These are phyloP conservation scores for Enteromius treurensis DNA, from an alignment of 2,797 vertebrate species.

Conservation along the genomic window DNA sequence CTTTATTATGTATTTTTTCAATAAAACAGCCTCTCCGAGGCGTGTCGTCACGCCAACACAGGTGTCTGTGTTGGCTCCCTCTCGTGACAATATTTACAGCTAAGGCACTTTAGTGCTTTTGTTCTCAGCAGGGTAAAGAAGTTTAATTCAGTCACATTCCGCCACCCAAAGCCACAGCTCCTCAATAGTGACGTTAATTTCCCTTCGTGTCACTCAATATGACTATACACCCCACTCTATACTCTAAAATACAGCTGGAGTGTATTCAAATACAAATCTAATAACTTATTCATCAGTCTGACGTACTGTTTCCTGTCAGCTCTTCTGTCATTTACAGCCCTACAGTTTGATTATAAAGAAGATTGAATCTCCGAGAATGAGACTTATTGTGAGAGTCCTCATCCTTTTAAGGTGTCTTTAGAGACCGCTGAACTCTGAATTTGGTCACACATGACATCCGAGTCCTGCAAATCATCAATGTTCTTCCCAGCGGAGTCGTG, in stretches of 20 bases:
- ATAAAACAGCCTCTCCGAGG: too few relatives aligned
- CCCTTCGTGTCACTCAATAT: not conserved
- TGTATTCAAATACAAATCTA: constrained; percentile 22
- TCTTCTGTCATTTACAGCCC: constrained; percentile 27
- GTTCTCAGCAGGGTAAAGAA: constrained; percentile 10
- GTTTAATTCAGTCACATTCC: constrained; percentile 23
- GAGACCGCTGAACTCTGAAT: not conserved
- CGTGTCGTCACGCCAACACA: too few relatives aligned
- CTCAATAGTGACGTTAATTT: constrained; percentile 7
- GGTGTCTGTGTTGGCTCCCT: too few relatives aligned
- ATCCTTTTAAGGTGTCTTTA: constrained; percentile 14
- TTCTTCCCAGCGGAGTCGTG: not conserved
- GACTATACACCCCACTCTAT: not conserved
- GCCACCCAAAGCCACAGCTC: constrained; percentile 12
- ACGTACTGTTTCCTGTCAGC: constrained; percentile 6
- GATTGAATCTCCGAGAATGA: not conserved
- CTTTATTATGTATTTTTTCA: too few relatives aligned
- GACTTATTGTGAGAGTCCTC: not conserved
- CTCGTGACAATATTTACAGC: constrained; percentile 33
- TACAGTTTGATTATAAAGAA: constrained; percentile 12
- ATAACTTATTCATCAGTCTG: constrained; percentile 37
- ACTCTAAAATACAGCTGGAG: not conserved
- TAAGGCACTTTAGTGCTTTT: constrained; percentile 12
- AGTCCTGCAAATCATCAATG: constrained; percentile 1
- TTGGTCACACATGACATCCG: constrained; percentile 6